Conservation (phyloP, 2,113 vertebrate genomes). For the Gobius niger region DNA sequence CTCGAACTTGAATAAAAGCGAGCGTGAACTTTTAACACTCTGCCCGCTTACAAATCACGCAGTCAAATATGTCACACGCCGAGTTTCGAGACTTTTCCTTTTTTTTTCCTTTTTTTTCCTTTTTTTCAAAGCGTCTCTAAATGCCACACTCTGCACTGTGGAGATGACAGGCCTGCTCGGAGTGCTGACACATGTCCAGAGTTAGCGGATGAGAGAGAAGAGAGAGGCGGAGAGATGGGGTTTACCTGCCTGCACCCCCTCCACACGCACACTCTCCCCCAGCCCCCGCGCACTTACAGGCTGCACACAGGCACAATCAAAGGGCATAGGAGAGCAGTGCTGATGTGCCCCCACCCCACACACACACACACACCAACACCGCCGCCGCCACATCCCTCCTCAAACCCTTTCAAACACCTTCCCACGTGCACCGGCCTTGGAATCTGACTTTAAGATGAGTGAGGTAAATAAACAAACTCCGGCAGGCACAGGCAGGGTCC, state of each 20-base stretch:
- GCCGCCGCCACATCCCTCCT: background rate
- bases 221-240: constrained; percentile 21
- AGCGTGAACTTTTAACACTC: background rate
- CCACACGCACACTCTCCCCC: constrained; percentile 7
- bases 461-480: constrained; percentile 23
- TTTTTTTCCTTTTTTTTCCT: no score
- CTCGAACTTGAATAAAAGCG: no score
- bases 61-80: background rate
- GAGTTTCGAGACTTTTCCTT: background rate
- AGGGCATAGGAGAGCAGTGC: constrained; percentile 47
- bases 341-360: constrained; percentile 58
- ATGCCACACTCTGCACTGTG: constrained; percentile 33
- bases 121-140: constrained; percentile 38
- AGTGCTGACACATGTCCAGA: constrained; percentile 64
- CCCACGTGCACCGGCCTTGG: constrained; percentile 34
- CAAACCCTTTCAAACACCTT: constrained; percentile 16
- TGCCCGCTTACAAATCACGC: background rate
- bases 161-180: constrained; percentile 47
- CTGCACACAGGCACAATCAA: constrained; percentile 45
- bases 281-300: background rate
- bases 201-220: constrained; percentile 49
- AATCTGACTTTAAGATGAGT: constrained; percentile 67
- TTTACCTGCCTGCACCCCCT: constrained; percentile 52
- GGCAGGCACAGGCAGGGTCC: constrained; percentile 5
- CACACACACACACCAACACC: constrained; percentile 11